Percentiles rank a stretch among this genome's conserved stretches.
Conservation (phyloP, 2,797 vertebrate species). For the Echiichthys vipera region DNA sequence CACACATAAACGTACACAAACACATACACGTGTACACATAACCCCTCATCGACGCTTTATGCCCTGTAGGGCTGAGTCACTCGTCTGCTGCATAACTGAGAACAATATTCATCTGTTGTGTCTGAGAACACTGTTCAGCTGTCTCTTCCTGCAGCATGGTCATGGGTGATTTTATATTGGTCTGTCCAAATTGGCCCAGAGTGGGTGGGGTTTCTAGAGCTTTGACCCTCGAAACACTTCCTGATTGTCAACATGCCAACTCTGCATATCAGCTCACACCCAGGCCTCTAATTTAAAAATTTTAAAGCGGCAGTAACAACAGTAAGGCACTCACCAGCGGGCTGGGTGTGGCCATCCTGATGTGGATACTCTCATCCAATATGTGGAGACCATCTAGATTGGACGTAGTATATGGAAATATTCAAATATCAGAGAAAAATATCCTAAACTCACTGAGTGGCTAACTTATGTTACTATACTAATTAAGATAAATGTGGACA, state of each 20-base stretch:
- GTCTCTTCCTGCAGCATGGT: slow-evolving; percentile 38
- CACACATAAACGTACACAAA: slow-evolving; percentile 17
- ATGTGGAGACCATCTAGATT: background rate
- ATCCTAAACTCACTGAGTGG: background rate
- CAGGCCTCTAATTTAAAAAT: slow-evolving; percentile 18
- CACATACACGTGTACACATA: slow-evolving; percentile 4
- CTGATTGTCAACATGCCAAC: slow-evolving; percentile 29
- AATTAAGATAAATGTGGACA: background rate
- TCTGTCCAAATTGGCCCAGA: background rate
- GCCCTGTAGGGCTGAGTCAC: slow-evolving; percentile 56
- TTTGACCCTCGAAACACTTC: slow-evolving; percentile 34
- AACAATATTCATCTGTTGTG: slow-evolving; percentile 65
- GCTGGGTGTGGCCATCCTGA: slow-evolving; percentile 15
- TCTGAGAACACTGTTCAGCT: slow-evolving; percentile 57
- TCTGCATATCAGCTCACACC: slow-evolving; percentile 4
- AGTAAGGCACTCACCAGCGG: background rate
- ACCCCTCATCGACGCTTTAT: slow-evolving; percentile 14
- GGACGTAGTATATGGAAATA: no score
- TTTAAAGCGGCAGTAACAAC: background rate
- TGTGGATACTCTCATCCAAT: background rate
- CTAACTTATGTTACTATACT: background rate
- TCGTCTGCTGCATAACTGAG: slow-evolving; percentile 54
- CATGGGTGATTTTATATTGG: slow-evolving; percentile 4
- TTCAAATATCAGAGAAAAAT: background rate
- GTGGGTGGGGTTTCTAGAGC: slow-evolving; percentile 38